phyloP scores from a whole-genome alignment of 1,140 invertebrate species.

The Oppia nitens region DNA sequence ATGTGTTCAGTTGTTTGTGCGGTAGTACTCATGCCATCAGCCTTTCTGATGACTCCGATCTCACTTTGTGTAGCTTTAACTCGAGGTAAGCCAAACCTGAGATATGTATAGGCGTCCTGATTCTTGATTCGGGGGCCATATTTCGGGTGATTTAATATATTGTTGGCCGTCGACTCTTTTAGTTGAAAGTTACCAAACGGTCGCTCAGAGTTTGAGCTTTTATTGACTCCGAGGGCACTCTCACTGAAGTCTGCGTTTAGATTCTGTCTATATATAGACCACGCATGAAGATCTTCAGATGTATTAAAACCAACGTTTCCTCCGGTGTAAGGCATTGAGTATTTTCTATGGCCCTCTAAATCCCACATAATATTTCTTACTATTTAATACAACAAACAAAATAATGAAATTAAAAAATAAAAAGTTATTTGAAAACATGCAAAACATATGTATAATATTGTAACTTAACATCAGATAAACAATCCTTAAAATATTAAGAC shows the following conservation, averaged over 20 bases:
- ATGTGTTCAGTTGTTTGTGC: slow-evolving; percentile 12
- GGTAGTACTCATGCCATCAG: slow-evolving; percentile 1
- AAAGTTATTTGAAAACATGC: not conserved
- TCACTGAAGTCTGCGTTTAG: slow-evolving; percentile 87
- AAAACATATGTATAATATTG: not conserved
- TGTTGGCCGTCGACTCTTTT: slow-evolving; percentile 76
- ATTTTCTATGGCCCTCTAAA: not conserved
- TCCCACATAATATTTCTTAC: not conserved
- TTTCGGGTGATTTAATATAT: slow-evolving; percentile 63
- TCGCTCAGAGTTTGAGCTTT: slow-evolving; percentile 16
- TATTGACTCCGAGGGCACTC: slow-evolving; percentile 51
- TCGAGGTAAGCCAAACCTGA: slow-evolving; percentile 76
- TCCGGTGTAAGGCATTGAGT: not conserved
- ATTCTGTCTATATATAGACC: slow-evolving; percentile 91
- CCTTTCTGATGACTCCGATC: slow-evolving; percentile 27
- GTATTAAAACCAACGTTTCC: slow-evolving; percentile 23
- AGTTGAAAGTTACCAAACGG: slow-evolving; percentile 65
- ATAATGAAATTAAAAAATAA: not conserved
- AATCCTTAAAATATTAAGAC: too few relatives aligned
- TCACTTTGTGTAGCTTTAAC: slow-evolving; percentile 31
- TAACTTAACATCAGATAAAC: not conserved
- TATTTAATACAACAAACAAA: too few relatives aligned
- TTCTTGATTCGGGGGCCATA: slow-evolving; percentile 35
- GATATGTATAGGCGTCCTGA: slow-evolving; percentile 75
- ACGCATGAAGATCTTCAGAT: slow-evolving; percentile 79